Conservation (phyloP, 2,888 invertebrate genomes). For the Ischnus inquisitorius region DNA sequence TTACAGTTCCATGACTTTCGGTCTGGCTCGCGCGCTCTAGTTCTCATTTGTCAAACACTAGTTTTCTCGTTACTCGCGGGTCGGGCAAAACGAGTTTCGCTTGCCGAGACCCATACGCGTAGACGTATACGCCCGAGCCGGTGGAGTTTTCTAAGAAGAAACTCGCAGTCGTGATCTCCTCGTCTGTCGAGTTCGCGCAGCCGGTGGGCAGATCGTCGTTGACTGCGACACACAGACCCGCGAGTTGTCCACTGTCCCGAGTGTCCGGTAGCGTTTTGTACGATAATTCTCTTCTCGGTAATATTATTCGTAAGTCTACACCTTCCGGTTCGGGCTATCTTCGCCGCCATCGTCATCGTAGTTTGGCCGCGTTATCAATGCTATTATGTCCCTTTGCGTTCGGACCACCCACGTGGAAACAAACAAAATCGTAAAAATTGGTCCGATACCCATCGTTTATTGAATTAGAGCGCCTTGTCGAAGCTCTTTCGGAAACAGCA, state of each 20-base stretch:
- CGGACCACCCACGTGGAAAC: conserved; percentile 27
- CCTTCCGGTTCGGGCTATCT: conserved; percentile 45
- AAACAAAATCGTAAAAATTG: no score
- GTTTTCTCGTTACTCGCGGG: conserved; percentile 41
- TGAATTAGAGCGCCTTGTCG: no score
- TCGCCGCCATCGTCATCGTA: conserved; percentile 17
- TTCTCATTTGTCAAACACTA: conserved; percentile 66
- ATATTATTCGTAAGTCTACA: conserved; percentile 58
- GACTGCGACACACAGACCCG: conserved; percentile 20
- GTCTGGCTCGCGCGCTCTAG: conserved; percentile 58
- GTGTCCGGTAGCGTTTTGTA: conserved; percentile 58
- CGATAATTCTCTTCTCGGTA: conserved; percentile 63
- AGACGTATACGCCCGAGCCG: conserved; percentile 16
- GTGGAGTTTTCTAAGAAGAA: conserved; percentile 58
- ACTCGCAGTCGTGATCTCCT: conserved; percentile 53
- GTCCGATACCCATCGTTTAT: no score
- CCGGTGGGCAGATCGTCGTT: conserved; percentile 37
- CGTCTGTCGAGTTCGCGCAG: conserved; percentile 34
- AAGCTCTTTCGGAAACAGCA: no score
- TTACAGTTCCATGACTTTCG: conserved; percentile 39
- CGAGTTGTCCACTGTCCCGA: conserved; percentile 9
- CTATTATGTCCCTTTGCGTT: neutral
- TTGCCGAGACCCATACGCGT: conserved; percentile 10
- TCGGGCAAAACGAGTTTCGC: conserved; percentile 25
- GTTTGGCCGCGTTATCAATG: conserved; percentile 27